Conservation (phyloP, 30 jellyfish, hydroid and myxozoan genomes). For the Nemopilema nomurai region DNA sequence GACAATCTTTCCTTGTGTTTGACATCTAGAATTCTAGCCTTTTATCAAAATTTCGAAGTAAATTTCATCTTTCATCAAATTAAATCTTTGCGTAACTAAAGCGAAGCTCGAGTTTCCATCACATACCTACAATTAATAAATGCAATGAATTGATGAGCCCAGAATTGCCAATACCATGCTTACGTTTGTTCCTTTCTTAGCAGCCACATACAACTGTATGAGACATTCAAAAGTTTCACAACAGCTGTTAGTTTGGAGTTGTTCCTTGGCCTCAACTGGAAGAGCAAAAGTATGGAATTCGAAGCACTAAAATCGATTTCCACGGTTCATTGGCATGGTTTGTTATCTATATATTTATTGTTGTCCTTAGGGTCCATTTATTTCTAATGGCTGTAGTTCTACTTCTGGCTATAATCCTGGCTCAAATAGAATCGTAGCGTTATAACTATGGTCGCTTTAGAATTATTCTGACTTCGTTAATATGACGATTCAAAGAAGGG, state of each 20-base stretch:
- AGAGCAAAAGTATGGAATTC: slow-evolving; percentile 27
- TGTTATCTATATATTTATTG: background rate
- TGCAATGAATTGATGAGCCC: too few species aligned
- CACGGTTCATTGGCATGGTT: slow-evolving; percentile 90
- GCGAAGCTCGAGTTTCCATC: too few species aligned
- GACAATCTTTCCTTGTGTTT: too few species aligned
- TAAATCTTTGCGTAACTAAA: too few species aligned
- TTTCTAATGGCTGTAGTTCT: background rate
- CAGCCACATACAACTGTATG: slow-evolving; percentile 56
- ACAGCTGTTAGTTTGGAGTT: slow-evolving; percentile 72
- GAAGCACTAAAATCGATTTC: slow-evolving; percentile 57
- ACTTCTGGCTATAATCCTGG: background rate
- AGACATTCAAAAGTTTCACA: slow-evolving; percentile 63
- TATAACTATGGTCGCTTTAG: too few species aligned
- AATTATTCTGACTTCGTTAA: too few species aligned
- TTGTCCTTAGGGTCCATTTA: background rate
- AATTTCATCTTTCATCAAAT: background rate
- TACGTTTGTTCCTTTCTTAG: slow-evolving; percentile 16
- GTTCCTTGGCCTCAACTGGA: slow-evolving; percentile 80
- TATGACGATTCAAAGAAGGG: too few species aligned
- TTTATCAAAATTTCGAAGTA: too few species aligned
- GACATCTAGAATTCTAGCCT: too few species aligned
- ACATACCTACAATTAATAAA: too few species aligned
- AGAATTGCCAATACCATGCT: too few species aligned
- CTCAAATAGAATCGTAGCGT: too few species aligned